Evolutionary conservation across 2,888 invertebrate genomes (phyloP).

Genomic region (Caenorhabditis macrosperma): DNA sequence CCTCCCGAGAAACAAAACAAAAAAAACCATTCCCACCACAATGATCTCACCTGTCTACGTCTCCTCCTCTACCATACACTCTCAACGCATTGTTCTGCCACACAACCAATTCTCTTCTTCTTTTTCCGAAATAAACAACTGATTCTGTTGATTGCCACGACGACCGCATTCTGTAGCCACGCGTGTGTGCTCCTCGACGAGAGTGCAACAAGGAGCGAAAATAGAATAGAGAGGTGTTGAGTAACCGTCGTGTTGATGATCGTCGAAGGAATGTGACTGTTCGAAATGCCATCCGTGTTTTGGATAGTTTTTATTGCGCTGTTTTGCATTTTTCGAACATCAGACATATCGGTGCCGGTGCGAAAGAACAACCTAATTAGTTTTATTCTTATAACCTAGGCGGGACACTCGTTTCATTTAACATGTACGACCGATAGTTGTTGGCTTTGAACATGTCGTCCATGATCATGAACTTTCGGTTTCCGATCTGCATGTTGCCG

Average conservation of each 20-base stretch:
- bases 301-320: neutral
- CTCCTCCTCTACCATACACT: slow-evolving; percentile 17
- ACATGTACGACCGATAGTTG: slow-evolving; percentile 63
- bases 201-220: slow-evolving; percentile 14
- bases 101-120: neutral
- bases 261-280: neutral
- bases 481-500: slow-evolving; percentile 65
- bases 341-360: neutral
- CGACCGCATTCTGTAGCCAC: slow-evolving; percentile 17
- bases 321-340: no score
- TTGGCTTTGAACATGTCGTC: slow-evolving; percentile 65
- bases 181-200: neutral
- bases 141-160: slow-evolving; percentile 29
- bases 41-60: slow-evolving; percentile 43
- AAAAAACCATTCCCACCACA: slow-evolving; percentile 17
- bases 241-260: slow-evolving; percentile 1
- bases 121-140: slow-evolving; percentile 30
- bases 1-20: neutral
- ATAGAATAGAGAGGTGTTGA: slow-evolving; percentile 27
- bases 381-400: slow-evolving; percentile 57
- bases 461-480: slow-evolving; percentile 54
- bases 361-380: slow-evolving; percentile 19
- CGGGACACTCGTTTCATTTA: slow-evolving; percentile 65
- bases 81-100: slow-evolving; percentile 9
- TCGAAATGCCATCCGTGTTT: slow-evolving; percentile 20